These are phyloP conservation scores for Mormyrops boulengeri DNA, from an alignment of 2,797 vertebrate genomes.

Conservation along the genomic window DNA sequence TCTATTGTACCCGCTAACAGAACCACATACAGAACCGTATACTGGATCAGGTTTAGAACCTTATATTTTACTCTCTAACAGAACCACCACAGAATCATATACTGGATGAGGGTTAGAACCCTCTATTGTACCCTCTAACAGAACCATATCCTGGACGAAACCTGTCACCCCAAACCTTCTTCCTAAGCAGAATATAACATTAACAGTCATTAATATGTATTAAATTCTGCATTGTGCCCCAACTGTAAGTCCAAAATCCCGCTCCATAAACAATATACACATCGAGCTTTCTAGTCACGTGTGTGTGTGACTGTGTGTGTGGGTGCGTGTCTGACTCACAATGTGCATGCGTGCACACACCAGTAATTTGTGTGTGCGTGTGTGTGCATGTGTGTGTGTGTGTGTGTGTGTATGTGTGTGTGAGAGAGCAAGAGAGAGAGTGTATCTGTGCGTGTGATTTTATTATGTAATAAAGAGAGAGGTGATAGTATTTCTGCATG, in stretches of 20 bases:
- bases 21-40: background rate
- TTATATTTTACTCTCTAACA: background rate
- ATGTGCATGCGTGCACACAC: conserved; percentile 17
- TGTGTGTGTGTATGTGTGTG: background rate
- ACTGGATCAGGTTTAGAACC: background rate
- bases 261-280: background rate
- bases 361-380: background rate
- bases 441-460: background rate
- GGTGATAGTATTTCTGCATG: background rate
- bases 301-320: background rate
- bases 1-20: background rate
- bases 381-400: conserved; percentile 9
- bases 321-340: background rate
- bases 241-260: background rate
- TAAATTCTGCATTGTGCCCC: background rate
- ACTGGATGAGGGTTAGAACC: background rate
- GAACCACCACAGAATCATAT: background rate
- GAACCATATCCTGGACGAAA: background rate
- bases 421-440: background rate
- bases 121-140: background rate
- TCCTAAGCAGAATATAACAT: background rate
- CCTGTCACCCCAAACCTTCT: background rate
- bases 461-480: background rate
- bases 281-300: background rate
- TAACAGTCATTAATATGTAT: background rate